These are phyloP conservation scores for Bujurquina vittata DNA, from an alignment of 2,113 vertebrate genomes.

Conservation along the genomic window DNA sequence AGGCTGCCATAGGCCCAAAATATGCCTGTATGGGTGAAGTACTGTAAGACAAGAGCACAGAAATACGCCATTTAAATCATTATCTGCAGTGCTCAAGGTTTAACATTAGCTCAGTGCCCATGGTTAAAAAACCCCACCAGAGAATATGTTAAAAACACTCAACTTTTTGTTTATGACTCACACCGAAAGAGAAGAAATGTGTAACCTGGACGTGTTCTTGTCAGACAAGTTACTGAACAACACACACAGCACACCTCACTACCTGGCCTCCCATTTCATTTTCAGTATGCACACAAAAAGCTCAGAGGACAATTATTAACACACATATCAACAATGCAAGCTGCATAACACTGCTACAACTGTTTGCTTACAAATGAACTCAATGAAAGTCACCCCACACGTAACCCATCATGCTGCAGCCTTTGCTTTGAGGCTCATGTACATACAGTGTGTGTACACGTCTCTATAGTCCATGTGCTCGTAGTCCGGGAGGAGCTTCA, in stretches of 20 bases:
- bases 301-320: background rate
- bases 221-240: background rate
- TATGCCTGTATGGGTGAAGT: slow-evolving; percentile 93
- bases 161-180: background rate
- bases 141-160: slow-evolving; percentile 3
- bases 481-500: slow-evolving; percentile 94
- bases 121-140: slow-evolving; percentile 24
- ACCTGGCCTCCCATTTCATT: background rate
- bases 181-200: background rate
- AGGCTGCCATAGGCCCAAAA: slow-evolving; percentile 97
- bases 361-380: slow-evolving; percentile 15
- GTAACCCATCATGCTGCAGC: slow-evolving; percentile 42
- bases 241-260: slow-evolving; percentile 20
- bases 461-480: slow-evolving; percentile 94
- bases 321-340: background rate
- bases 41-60: slow-evolving; percentile 81
- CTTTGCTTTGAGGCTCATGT: slow-evolving; percentile 57
- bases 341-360: background rate
- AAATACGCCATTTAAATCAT: slow-evolving; percentile 9
- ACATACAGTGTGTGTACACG: slow-evolving; percentile 93
- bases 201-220: background rate
- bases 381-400: background rate
- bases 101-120: background rate
- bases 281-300: slow-evolving; percentile 22
- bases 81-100: background rate